Evolutionary conservation across 2,797 vertebrate species (phyloP).

Genomic region (Myotis findleyi): DNA sequence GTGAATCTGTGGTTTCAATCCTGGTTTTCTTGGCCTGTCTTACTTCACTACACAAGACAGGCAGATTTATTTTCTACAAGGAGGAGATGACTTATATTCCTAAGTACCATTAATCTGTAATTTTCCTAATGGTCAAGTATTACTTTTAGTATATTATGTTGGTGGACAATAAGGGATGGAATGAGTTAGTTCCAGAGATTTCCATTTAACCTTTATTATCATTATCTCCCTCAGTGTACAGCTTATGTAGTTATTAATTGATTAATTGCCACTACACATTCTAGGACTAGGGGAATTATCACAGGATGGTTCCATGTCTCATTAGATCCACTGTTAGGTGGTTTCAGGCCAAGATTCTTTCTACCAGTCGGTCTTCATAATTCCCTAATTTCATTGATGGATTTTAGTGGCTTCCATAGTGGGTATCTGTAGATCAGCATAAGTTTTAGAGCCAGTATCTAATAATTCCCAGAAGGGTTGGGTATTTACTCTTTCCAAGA

Average conservation of each 20-base stretch:
- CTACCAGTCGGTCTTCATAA: not conserved
- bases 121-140: not conserved
- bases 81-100: not conserved
- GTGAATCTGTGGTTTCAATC: not conserved
- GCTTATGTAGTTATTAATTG: not conserved
- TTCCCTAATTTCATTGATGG: constrained; percentile 44
- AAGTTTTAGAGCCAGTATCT: not conserved
- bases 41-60: not conserved
- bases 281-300: not conserved
- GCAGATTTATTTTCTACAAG: not conserved
- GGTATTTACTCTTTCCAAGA: not conserved
- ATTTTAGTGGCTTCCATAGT: not conserved
- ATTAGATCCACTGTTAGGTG: not conserved
- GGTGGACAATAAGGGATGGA: not conserved
- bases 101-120: not conserved
- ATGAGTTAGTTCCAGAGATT: not conserved
- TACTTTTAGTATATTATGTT: not conserved
- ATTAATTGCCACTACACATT: not conserved
- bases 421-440: not conserved
- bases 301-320: not conserved
- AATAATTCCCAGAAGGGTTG: not conserved
- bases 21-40: not conserved
- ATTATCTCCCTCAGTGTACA: not conserved
- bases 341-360: not conserved
- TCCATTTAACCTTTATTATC: not conserved